phyloP scores from a whole-genome alignment of 2,888 invertebrate genomes.

The Tenthredo distinguenda region DNA sequence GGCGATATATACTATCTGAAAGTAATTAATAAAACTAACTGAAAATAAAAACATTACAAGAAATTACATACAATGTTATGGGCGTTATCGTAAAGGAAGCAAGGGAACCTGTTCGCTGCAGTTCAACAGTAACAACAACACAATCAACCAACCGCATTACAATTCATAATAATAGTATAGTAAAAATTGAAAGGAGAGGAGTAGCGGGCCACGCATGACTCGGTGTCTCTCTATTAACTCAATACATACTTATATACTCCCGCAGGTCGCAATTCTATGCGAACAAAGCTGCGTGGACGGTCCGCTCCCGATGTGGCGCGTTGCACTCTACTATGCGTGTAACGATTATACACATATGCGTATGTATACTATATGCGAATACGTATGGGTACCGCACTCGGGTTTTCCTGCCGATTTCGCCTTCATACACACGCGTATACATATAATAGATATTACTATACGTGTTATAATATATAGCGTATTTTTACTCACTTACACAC shows the following conservation, averaged over 20 bases:
- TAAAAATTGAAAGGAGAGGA: neutral
- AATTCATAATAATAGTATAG: neutral
- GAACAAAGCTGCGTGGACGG: conserved; percentile 4
- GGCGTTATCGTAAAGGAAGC: neutral
- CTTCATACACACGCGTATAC: neutral
- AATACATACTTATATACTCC: neutral
- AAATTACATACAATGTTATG: neutral
- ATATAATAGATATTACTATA: neutral
- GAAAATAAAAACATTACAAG: neutral
- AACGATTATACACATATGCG: neutral
- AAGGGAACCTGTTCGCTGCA: neutral
- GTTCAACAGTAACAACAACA: neutral
- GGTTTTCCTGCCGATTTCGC: conserved; percentile 30
- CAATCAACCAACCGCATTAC: neutral
- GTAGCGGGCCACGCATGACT: conserved; percentile 13
- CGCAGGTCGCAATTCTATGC: conserved; percentile 12
- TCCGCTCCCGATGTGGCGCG: neutral
- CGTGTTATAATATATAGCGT: neutral
- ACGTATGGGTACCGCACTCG: neutral
- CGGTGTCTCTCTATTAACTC: neutral
- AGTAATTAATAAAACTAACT: neutral
- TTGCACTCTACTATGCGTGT: neutral
- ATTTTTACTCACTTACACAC: neutral
- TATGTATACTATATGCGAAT: neutral
- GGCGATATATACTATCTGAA: neutral